Base-by-base conservation (phyloP, 2,888 invertebrate species). In the Eugnorisma glareosa region DNA sequence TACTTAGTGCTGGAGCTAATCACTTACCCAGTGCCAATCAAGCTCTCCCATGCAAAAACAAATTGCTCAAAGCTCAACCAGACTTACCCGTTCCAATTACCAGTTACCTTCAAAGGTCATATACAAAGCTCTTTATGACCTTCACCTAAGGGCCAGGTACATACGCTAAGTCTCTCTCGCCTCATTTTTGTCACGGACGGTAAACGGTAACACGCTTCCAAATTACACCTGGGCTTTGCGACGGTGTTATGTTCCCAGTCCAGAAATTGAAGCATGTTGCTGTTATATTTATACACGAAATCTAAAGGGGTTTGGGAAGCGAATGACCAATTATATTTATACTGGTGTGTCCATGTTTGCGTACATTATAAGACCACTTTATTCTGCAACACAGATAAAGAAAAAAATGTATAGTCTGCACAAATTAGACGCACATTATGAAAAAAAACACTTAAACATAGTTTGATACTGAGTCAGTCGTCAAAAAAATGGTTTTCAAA, bases 141-240 rank as follows among this genome's bases (percentile, higher is more conserved):
- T 54, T 68, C 48, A 68, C 71, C 28, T 51, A 71, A 78, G 63
- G 68, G 68, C 35, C 57, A 68, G 74, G 83, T 82, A 59, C 70
- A 73, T 37, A 66, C 67, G 59, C 67, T 78, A 43, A 88, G 86
- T 86, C 80, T 61, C 73, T 31, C 59, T 48, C 54, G 68, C 67
- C 77, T 82, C 74, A 79, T 81, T 88, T 88, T 86, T 84, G 79
- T 84, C 81, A 86, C 81, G 82, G 83, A 70, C 84, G 67, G 82
- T 86, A 88, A 86, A 82, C 75, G 79, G 43, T 71, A 79, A 88
- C 82, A 86, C 67, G 71, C 63, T 72, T 66, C 79, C 37, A 87
- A 87, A 86, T 88, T 86, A 86, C 83, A 82, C 77, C 67, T 77
- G 82, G 70, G 84, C 79, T 77, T 83, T 84, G 68, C 79, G 76